phyloP scores from a whole-genome alignment of 2,888 invertebrate genomes.

The Andricus quercusramuli region DNA sequence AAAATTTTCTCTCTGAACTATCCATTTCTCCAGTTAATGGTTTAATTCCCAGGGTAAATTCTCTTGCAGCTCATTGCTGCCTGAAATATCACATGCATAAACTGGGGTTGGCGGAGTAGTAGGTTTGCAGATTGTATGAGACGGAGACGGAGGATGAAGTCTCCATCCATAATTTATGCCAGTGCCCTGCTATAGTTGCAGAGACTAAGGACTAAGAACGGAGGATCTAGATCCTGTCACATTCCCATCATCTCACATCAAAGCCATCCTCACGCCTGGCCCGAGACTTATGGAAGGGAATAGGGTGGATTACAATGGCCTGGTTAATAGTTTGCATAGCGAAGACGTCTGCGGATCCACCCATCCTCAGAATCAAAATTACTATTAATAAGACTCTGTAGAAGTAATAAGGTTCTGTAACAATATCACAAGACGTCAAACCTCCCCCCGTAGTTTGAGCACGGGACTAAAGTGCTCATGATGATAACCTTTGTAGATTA shows the following conservation, averaged over 20 bases:
- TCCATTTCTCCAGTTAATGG: neutral
- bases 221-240: conserved; percentile 30
- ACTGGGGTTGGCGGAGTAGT: conserved; percentile 10
- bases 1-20: neutral
- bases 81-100: conserved; percentile 38
- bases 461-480: too few relatives aligned
- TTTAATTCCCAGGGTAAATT: conserved; percentile 39
- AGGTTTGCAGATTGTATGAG: conserved; percentile 40
- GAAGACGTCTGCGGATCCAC: conserved; percentile 24
- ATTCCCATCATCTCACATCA: conserved; percentile 35
- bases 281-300: conserved; percentile 16
- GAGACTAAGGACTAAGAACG: conserved; percentile 8
- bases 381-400: conserved; percentile 13
- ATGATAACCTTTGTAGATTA: too few relatives aligned
- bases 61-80: conserved; percentile 33
- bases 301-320: conserved; percentile 27
- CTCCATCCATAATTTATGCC: conserved; percentile 40
- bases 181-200: conserved; percentile 27
- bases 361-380: conserved; percentile 7
- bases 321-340: conserved; percentile 20
- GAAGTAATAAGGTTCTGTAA: conserved; percentile 10
- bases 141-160: conserved; percentile 37
- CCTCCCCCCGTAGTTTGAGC: neutral
- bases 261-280: conserved; percentile 33
- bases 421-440: neutral